These are phyloP conservation scores for Columbina picui DNA, from an alignment of 2,113 vertebrate genomes.

Conservation along the genomic window DNA sequence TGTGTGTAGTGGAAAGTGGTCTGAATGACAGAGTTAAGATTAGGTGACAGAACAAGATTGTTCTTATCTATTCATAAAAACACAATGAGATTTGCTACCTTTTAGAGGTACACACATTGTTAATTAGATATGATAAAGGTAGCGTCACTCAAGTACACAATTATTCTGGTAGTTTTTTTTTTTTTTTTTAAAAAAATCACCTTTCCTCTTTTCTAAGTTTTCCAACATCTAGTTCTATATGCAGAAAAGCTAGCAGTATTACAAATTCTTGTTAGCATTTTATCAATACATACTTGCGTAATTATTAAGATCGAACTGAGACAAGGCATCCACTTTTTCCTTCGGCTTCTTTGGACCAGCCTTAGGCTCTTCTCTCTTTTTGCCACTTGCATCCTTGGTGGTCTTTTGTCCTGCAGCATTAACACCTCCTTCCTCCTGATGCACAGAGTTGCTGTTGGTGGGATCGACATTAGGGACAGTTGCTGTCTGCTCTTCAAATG, in stretches of 20 bases:
- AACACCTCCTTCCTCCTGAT: constrained; percentile 78
- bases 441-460: constrained; percentile 60
- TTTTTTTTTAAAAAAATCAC: not conserved
- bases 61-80: not conserved
- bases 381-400: constrained; percentile 82
- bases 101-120: not conserved
- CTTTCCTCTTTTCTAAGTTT: not conserved
- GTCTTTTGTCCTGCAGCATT: constrained; percentile 75
- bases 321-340: constrained; percentile 93
- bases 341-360: constrained; percentile 92
- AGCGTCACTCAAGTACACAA: not conserved
- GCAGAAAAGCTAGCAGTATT: not conserved
- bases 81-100: not conserved
- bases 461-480: constrained; percentile 58
- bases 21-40: not conserved
- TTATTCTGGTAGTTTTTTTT: not conserved
- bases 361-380: constrained; percentile 93
- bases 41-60: not conserved
- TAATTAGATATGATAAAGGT: not conserved
- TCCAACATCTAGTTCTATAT: not conserved
- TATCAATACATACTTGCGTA: constrained; percentile 90
- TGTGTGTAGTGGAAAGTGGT: not conserved
- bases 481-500: constrained; percentile 78
- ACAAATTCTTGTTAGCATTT: not conserved
- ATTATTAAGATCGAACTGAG: constrained; percentile 99